Evolutionary conservation across 2,113 vertebrate species (phyloP).

Genomic region (Puffinus mauretanicus): DNA sequence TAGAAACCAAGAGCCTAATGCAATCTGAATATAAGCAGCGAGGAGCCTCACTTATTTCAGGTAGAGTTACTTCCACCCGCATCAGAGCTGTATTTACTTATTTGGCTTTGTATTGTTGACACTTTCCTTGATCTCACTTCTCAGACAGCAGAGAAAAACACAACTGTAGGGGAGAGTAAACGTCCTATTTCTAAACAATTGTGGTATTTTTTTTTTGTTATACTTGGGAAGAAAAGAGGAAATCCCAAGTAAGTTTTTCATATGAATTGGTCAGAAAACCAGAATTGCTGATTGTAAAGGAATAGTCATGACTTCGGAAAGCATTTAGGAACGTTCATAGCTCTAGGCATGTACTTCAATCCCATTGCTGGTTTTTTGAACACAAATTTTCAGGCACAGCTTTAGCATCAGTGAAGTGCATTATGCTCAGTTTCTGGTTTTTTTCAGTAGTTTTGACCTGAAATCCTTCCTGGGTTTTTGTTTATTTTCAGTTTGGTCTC

Average conservation of each 20-base stretch:
- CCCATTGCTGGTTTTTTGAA: background rate
- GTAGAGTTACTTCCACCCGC: too few relatives aligned
- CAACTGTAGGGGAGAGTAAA: background rate
- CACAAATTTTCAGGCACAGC: background rate
- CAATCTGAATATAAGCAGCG: background rate
- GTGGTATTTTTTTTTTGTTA: background rate
- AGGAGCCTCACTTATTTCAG: background rate
- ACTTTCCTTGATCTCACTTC: background rate
- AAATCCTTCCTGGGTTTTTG: background rate
- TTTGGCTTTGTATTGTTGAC: background rate
- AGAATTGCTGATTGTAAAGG: background rate
- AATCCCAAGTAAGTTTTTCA: background rate
- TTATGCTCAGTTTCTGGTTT: background rate
- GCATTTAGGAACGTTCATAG: background rate
- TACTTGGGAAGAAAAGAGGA: background rate
- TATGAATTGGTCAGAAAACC: background rate
- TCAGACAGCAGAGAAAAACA: background rate
- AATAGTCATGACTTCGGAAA: background rate
- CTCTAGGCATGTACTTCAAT: background rate
- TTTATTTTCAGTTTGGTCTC: background rate
- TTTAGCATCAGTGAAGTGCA: background rate
- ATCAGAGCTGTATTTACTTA: background rate
- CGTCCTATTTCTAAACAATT: background rate
- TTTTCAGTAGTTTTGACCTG: background rate
- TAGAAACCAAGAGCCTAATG: background rate